Evolutionary conservation across 2,888 invertebrate species (phyloP), one percentile per base, ranked within the genome.

Genomic region (Polydrusus tereticollis): DNA sequence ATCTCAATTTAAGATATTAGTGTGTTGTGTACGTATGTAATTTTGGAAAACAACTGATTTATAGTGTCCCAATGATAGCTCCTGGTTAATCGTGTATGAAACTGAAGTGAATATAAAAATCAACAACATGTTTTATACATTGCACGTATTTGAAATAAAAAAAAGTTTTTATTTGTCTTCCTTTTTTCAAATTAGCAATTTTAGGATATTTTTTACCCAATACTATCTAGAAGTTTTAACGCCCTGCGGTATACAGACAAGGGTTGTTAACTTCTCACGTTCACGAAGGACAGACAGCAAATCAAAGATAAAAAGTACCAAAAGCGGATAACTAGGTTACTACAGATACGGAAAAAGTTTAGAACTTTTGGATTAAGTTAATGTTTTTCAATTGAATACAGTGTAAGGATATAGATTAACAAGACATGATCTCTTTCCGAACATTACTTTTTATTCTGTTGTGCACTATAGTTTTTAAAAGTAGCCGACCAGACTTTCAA

Each of bases 251-350:
- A 26, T 50, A 63, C 33, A 29, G 55, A 63, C 62, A 69, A 50
- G 60, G 55, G 41, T 69, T 69, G 69, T 62, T 60, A 68, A 68
- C 58, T 68, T 69, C 41, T 60, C 60, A 68, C 55, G 62, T 55
- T 41, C 52, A 16, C 41, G n/a, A 43, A 55, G 29, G 62, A 52
- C 47, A 36, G 69, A 69, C 43, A 21, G 60, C 29, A 55, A 69
- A 69, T 69, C 69, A 43, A 41, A 69, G 62, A 69, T 68, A 68
- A 69, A 69, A 63, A 60, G 60, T 29, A 59, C 55, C 69, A 55
- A 68, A 55, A 52, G 21, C 55, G 23, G 55, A 62, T 55, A 55
- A 69, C 60, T 29, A n/a, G 10, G 20, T 62, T 69, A 52, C 20
- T 45, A 18, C 10, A 45, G 45, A 20, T 20, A 57, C 45, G 29